Conservation (phyloP, 2,888 invertebrate genomes). For the Drosophila acutilabella region DNA sequence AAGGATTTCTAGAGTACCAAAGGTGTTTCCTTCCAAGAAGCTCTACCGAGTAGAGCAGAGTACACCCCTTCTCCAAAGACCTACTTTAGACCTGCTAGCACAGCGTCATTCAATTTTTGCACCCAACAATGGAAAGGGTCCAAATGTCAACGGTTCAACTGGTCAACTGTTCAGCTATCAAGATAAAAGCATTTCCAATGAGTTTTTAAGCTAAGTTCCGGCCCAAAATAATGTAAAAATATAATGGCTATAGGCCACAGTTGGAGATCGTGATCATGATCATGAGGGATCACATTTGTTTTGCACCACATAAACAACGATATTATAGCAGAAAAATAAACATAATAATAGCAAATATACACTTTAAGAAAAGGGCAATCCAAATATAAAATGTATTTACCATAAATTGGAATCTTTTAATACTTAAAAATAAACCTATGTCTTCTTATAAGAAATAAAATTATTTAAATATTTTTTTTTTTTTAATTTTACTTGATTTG, state of each 20-base stretch:
- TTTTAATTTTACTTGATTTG: too few relatives aligned
- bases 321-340: constrained; percentile 1
- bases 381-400: background rate
- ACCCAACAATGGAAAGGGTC: background rate
- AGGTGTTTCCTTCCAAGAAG: too few relatives aligned
- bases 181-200: constrained; percentile 2
- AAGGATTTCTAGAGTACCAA: too few relatives aligned
- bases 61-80: too few relatives aligned
- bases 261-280: background rate
- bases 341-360: background rate
- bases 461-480: too few relatives aligned
- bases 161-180: constrained; percentile 6
- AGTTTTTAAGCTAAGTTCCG: background rate
- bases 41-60: too few relatives aligned
- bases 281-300: background rate
- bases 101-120: background rate
- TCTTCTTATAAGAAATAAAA: too few relatives aligned
- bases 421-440: too few relatives aligned
- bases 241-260: background rate
- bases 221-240: background rate
- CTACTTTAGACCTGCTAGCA: background rate
- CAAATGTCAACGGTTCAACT: background rate
- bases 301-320: constrained; percentile 6
- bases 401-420: background rate
- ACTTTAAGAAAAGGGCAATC: background rate